Percentiles rank a stretch among this genome's conserved stretches.
These are phyloP conservation scores for Aplidium turbinatum DNA, from an alignment of 23 tunicate species.

Conservation along the genomic window DNA sequence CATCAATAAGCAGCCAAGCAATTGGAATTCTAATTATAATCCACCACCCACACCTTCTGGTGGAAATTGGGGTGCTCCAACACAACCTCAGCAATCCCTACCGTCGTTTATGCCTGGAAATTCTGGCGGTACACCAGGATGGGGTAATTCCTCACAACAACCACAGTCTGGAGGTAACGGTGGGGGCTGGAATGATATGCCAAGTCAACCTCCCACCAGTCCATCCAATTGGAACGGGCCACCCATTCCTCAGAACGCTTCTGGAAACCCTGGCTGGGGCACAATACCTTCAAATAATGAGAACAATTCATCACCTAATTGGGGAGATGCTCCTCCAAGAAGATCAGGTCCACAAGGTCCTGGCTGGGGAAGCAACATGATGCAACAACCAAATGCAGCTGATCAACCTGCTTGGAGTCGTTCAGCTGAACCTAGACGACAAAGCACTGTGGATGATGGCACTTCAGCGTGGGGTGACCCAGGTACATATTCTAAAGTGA, in stretches of 20 bases:
- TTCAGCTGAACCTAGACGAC: constrained; percentile 29
- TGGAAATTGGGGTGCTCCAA: too few relatives aligned
- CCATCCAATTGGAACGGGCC: constrained; percentile 45
- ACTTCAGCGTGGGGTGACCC: constrained; percentile 97
- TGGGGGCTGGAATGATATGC: constrained; percentile 80
- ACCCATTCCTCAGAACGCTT: constrained; percentile 54
- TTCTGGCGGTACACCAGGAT: constrained; percentile 31
- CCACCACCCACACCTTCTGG: too few relatives aligned
- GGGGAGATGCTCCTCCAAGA: constrained; percentile 40
- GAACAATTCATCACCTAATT: constrained; percentile 26
- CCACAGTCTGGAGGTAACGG: neutral
- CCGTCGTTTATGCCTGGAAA: constrained; percentile 43
- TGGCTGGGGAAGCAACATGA: constrained; percentile 49
- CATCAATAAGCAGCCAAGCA: constrained; percentile 50
- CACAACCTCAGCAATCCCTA: constrained; percentile 14
- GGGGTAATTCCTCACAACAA: constrained; percentile 50
- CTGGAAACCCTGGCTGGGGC: constrained; percentile 19
- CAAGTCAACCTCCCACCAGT: constrained; percentile 26
- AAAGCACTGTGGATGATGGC: constrained; percentile 85
- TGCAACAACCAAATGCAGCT: constrained; percentile 43
- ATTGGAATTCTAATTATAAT: too few relatives aligned
- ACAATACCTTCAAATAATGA: constrained; percentile 42
- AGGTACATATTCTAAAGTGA: constrained; percentile 66
- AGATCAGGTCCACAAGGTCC: constrained; percentile 33
- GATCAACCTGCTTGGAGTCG: constrained; percentile 37